Evolutionary conservation across 2,797 vertebrate genomes (phyloP).

Genomic region (Hippoglossus hippoglossus): DNA sequence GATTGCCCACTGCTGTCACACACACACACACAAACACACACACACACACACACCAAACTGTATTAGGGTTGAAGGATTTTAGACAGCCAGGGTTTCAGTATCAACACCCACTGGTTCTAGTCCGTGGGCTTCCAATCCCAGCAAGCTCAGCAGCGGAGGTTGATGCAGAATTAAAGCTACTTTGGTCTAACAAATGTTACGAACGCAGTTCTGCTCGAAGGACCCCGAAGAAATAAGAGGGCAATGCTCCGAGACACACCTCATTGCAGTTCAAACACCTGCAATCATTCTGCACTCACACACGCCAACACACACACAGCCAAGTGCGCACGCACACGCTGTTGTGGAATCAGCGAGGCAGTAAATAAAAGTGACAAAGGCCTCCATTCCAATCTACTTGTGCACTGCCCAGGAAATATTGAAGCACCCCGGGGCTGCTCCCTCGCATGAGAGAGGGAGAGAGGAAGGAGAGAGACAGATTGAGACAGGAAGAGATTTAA

Average conservation of each 20-base stretch:
- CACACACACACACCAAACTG: background rate
- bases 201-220: constrained; percentile 49
- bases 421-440: constrained; percentile 67
- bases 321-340: background rate
- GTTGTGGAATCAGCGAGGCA: constrained; percentile 73
- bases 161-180: constrained; percentile 49
- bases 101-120: constrained; percentile 36
- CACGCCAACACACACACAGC: constrained; percentile 12
- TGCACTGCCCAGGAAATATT: constrained; percentile 73
- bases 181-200: constrained; percentile 44
- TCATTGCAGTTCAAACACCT: constrained; percentile 70
- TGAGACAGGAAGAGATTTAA: constrained; percentile 55
- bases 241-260: constrained; percentile 62
- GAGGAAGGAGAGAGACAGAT: constrained; percentile 34
- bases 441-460: constrained; percentile 26
- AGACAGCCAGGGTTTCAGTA: constrained; percentile 38
- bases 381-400: constrained; percentile 79
- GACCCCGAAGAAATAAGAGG: constrained; percentile 58
- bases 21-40: constrained; percentile 27
- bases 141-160: constrained; percentile 30
- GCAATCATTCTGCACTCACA: constrained; percentile 63
- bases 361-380: constrained; percentile 84
- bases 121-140: constrained; percentile 18
- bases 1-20: constrained; percentile 10
- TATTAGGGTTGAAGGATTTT: constrained; percentile 45